A percentile compares a stretch with the other conserved stretches of the same genome.
These are phyloP conservation scores for Agapornis roseicollis DNA, from an alignment of 2,113 vertebrate genomes.

Conservation along the genomic window DNA sequence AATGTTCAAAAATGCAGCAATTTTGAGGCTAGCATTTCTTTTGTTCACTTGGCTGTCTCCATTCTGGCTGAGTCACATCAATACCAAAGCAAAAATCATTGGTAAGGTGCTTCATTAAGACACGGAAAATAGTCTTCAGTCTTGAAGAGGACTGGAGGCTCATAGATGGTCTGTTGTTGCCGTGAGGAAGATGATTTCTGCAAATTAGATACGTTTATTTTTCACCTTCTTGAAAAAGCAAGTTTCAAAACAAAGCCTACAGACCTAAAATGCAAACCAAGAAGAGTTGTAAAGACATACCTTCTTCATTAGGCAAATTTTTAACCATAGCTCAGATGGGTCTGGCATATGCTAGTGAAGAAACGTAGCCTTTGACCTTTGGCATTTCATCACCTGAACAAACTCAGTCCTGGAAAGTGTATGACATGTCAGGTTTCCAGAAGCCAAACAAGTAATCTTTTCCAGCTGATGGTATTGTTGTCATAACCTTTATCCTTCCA, in stretches of 20 bases:
- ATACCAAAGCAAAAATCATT: slow-evolving; percentile 14
- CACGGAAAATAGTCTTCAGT: slow-evolving; percentile 91
- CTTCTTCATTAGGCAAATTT: not conserved
- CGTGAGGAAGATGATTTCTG: slow-evolving; percentile 81
- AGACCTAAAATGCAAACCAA: not conserved
- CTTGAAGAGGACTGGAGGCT: slow-evolving; percentile 86
- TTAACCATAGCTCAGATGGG: not conserved
- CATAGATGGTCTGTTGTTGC: slow-evolving; percentile 71
- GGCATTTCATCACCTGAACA: not conserved
- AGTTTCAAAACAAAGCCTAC: not conserved
- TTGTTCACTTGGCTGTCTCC: slow-evolving; percentile 16
- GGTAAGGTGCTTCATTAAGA: slow-evolving; percentile 66
- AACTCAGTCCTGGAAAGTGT: not conserved
- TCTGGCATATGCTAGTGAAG: not conserved
- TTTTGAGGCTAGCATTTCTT: not conserved
- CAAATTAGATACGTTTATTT: slow-evolving; percentile 36
- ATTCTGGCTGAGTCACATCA: not conserved
- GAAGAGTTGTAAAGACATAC: accelerated
- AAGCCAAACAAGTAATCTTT: not conserved
- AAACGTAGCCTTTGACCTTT: not conserved
- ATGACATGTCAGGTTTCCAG: not conserved
- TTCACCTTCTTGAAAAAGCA: not conserved
- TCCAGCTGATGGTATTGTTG: not conserved
- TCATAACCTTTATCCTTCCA: not conserved
- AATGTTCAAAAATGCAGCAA: slow-evolving; percentile 22